A percentile compares a stretch with the other conserved stretches of the same genome.
Evolutionary conservation across 2,888 invertebrate species (phyloP).

Genomic region (Torymus tubicola): DNA sequence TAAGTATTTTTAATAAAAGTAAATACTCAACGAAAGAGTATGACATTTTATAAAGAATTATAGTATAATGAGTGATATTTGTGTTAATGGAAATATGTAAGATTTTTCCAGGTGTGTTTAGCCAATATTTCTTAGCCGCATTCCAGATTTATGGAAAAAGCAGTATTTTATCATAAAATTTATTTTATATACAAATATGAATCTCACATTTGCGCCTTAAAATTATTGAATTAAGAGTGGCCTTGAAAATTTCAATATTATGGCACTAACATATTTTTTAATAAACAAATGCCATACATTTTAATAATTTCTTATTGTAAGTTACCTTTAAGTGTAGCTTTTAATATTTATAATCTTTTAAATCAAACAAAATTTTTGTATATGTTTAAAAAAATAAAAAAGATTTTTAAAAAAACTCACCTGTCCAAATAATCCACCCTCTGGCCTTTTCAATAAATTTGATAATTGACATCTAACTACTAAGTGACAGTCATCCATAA

Average conservation of each 20-base stretch:
- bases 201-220: slow-evolving; percentile 12
- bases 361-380: slow-evolving; percentile 56
- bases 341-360: slow-evolving; percentile 62
- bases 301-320: slow-evolving; percentile 39
- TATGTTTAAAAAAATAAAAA: slow-evolving; percentile 58
- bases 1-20: no score
- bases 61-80: slow-evolving; percentile 13
- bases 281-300: slow-evolving; percentile 42
- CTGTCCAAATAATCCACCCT: slow-evolving; percentile 94
- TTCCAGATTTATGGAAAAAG: slow-evolving; percentile 26
- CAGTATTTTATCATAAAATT: slow-evolving; percentile 33
- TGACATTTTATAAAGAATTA: neutral
- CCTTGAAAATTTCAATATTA: slow-evolving; percentile 28
- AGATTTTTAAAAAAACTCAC: slow-evolving; percentile 78
- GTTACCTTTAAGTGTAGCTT: slow-evolving; percentile 59
- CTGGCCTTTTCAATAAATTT: slow-evolving; percentile 83
- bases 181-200: slow-evolving; percentile 29
- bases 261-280: slow-evolving; percentile 36
- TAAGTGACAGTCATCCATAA: slow-evolving; percentile 96
- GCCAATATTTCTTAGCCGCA: slow-evolving; percentile 21
- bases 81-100: slow-evolving; percentile 30
- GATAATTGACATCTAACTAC: slow-evolving; percentile 93
- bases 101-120: slow-evolving; percentile 19
- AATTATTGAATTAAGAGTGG: slow-evolving; percentile 31
- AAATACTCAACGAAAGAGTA: slow-evolving; percentile 1